Evolutionary conservation across 2,888 invertebrate species (phyloP).

Genomic region (Diarsia rubi): DNA sequence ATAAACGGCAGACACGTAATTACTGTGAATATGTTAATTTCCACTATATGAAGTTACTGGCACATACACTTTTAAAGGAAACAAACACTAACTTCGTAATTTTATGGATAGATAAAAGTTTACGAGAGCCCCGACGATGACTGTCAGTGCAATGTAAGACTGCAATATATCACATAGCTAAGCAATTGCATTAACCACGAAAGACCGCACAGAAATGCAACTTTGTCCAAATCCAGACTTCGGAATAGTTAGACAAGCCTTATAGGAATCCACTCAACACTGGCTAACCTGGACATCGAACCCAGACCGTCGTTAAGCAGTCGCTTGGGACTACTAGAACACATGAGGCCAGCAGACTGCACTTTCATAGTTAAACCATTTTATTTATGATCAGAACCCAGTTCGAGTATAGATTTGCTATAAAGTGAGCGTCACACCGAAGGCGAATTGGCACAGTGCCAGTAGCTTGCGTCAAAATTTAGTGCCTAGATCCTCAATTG

Average conservation of each 20-base stretch:
- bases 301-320: neutral
- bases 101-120: neutral
- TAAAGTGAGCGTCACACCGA: slow-evolving; percentile 44
- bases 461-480: slow-evolving; percentile 42
- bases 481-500: slow-evolving; percentile 23
- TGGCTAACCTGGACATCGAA: neutral
- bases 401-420: slow-evolving; percentile 23
- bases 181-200: neutral
- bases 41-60: neutral
- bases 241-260: neutral
- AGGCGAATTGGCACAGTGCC: slow-evolving; percentile 45
- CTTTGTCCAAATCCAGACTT: neutral
- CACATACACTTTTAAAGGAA: neutral
- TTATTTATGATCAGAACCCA: slow-evolving; percentile 25
- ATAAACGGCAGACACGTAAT: neutral
- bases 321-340: neutral
- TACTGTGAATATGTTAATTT: neutral
- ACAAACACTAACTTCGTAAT: neutral
- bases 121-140: too few relatives aligned
- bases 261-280: neutral
- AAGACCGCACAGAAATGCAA: neutral
- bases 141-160: too few relatives aligned
- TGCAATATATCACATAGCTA: neutral
- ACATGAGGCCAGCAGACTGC: neutral
- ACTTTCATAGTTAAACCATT: slow-evolving; percentile 23